Evolutionary conservation across 2,797 vertebrate species (phyloP), one percentile per base, ranked within the genome.

Genomic region (Eremophila alpestris): DNA sequence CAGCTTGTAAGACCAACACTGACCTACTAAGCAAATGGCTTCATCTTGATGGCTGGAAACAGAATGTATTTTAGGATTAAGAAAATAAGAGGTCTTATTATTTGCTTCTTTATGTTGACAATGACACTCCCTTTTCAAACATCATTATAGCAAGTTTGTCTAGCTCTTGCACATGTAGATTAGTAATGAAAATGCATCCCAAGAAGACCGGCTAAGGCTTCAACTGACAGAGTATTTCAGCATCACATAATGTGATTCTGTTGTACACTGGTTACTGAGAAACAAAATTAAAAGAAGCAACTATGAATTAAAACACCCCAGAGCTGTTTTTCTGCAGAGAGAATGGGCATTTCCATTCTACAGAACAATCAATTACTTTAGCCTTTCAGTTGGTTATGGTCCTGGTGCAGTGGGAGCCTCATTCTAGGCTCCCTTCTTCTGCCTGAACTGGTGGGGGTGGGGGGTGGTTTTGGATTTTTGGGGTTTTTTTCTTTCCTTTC

Each of bases 91-190:
- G 5, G 16, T 46, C 30, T 85, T 81, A 59, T 11, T 68, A 17
- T 78, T 86, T 83, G 13, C 29, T 19, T 86, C 79, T 85, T 83
- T 3, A 1, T 85, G 20, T 38, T 88, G 69, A 54, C 10, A 46
- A 16, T 0, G 27, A 48, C 11, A 79, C 67, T 70, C 26, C 16
- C 8, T 41, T 34, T 67, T 52, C 32, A 67, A 78, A 74, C 6
- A 38, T 58, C 16, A 69, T 68, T 67, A 67, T 5, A 38, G 65
- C 29, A 13, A 90, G 74, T 70, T 36, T 54, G n/a, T 71, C 78
- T 86, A 85, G 54, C 51, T 89, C 93, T 94, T 94, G 69, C 71
- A 75, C 54, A 91, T 87, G 90, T 40, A 95, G 59, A 62, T 92
- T 94, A 70, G 81, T 92, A 87, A 84, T 79, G 46, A 97, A 88